These are phyloP conservation scores for Cynoglossus semilaevis DNA, from an alignment of 2,113 vertebrate species.

Conservation along the genomic window DNA sequence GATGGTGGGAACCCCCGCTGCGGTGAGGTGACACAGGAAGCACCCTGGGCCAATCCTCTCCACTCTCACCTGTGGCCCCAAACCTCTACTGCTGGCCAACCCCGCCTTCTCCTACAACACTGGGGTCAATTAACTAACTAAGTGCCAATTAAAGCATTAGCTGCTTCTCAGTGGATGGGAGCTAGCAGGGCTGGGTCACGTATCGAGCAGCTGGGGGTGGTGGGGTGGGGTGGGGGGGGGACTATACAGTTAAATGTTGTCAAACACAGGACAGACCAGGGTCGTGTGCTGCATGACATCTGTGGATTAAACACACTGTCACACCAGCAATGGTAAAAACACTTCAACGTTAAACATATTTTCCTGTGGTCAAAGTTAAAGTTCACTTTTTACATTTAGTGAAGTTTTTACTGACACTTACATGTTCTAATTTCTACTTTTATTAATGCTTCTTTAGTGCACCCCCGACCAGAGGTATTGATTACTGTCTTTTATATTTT, in stretches of 20 bases:
- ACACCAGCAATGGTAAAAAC: constrained; percentile 1
- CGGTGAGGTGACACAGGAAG: constrained; percentile 68
- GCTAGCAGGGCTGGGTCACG: constrained; percentile 31
- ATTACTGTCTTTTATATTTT: too few relatives aligned
- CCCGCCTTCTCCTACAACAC: constrained; percentile 22
- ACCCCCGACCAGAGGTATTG: too few relatives aligned
- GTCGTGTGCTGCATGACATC: constrained; percentile 15
- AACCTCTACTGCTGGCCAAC: constrained; percentile 11
- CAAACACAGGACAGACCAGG: constrained; percentile 34
- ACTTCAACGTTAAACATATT: background rate
- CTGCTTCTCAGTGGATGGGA: constrained; percentile 51
- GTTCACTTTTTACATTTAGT: too few relatives aligned
- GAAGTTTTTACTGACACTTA: too few relatives aligned
- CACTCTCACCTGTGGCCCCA: constrained; percentile 54
- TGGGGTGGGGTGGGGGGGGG: constrained; percentile 34
- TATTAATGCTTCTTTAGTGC: too few relatives aligned
- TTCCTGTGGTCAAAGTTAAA: too few relatives aligned
- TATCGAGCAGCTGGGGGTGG: constrained; percentile 46
- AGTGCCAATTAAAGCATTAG: constrained; percentile 69
- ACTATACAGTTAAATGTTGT: constrained; percentile 43
- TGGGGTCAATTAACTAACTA: constrained; percentile 73
- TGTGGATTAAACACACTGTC: constrained; percentile 6
- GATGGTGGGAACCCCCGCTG: constrained; percentile 59
- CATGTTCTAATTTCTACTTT: too few relatives aligned
- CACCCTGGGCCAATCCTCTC: constrained; percentile 67